These are phyloP conservation scores for Thumatha senex DNA, from an alignment of 2,888 invertebrate genomes.

Conservation along the genomic window DNA sequence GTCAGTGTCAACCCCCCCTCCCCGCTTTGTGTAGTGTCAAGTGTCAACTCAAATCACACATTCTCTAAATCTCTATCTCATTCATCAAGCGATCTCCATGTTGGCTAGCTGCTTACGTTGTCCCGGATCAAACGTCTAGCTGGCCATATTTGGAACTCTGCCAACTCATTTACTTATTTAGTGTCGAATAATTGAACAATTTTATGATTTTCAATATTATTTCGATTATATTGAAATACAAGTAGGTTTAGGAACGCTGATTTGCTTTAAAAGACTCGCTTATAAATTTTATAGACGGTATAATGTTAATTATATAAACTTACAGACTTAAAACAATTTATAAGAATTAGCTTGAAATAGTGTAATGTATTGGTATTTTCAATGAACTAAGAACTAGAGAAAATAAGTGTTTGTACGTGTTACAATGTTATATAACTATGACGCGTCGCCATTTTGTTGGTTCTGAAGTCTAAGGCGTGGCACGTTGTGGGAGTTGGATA, in stretches of 20 bases:
- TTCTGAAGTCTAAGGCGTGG: slow-evolving; percentile 63
- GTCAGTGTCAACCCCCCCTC: too few relatives aligned
- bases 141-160: slow-evolving; percentile 49
- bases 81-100: slow-evolving; percentile 47
- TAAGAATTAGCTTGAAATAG: slow-evolving; percentile 28
- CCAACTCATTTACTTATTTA: slow-evolving; percentile 43
- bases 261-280: slow-evolving; percentile 11
- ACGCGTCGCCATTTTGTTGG: slow-evolving; percentile 70
- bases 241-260: slow-evolving; percentile 15
- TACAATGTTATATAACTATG: slow-evolving; percentile 33
- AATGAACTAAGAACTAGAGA: slow-evolving; percentile 40
- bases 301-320: not conserved
- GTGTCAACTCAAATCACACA: too few relatives aligned
- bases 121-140: slow-evolving; percentile 43
- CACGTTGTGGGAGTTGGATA: slow-evolving; percentile 48
- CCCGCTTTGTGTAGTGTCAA: too few relatives aligned
- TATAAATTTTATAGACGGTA: slow-evolving; percentile 20
- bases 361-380: slow-evolving; percentile 28
- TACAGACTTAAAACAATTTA: too few relatives aligned
- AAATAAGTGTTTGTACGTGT: slow-evolving; percentile 46
- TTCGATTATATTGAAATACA: not conserved
- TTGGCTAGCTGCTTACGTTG: slow-evolving; percentile 52
- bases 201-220: slow-evolving; percentile 3
- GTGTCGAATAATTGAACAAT: slow-evolving; percentile 24
- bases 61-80: slow-evolving; percentile 8